Base-by-base conservation (phyloP, 2,797 vertebrate genomes). In the Leucoraja ocellata region DNA sequence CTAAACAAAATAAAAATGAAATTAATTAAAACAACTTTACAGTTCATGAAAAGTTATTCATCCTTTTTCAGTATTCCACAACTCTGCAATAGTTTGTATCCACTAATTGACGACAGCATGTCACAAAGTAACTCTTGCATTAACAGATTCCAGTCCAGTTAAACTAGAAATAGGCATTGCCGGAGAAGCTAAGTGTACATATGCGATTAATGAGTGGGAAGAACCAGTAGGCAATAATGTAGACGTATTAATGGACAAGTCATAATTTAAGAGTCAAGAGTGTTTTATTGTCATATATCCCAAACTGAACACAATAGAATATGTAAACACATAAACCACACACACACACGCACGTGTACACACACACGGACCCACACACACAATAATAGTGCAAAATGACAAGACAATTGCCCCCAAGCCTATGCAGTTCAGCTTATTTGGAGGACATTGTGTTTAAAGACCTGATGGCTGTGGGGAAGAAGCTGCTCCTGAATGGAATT, bases 1-100 rank as follows among this genome's bases (percentile, higher is more conserved):
- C 98, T 98, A 58, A 16, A 84, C 80, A 95, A 93, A 96, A 95
- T 71, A 92, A 92, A 25, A 74, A 74, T 74, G 23, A 95, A 1
- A 94, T 0, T 32, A 93, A 25, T 1, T 54, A 81, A 61, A 8
- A 46, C 16, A 21, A 83, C 36, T 71, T 14, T n/a, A 93, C 54
- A 74, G 21, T 23, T 68, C 13, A 39, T 76, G 58, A 23, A 84
- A 81, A 83, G 65, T 73, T 46, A 86, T 58, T n/a, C 76, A 28
- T 78, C 77, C 61, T 23, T 25, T 28, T 93, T 25, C 54, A 78
- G 79, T 78, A 79, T n/a, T 23, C 39, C 28, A 65, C 13, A 36
- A 68, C 68, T 88, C 1, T n/a, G 68, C 61, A 32, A 16, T 32
- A 65, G 84, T 3, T 63, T 88, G 6, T 65, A 36, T 88, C n/a